Conservation (phyloP, 2,797 vertebrate genomes). For the Xyrichtys novacula region DNA sequence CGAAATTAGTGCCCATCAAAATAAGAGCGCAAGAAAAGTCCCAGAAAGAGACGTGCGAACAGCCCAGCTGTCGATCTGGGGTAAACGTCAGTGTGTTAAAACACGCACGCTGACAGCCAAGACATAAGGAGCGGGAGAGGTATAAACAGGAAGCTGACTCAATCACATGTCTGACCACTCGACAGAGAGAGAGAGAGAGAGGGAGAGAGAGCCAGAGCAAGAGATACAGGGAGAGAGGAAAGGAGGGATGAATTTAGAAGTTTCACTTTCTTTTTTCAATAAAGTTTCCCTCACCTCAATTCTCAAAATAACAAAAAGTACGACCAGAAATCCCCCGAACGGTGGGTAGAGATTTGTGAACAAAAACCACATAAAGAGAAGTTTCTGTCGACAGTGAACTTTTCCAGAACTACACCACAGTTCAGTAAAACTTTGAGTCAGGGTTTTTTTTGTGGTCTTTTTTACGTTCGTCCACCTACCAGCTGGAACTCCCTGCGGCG, state of each 20-base stretch:
- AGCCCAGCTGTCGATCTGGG: slow-evolving; percentile 43
- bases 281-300: background rate
- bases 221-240: slow-evolving; percentile 22
- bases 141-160: slow-evolving; percentile 79
- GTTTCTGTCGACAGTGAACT: background rate
- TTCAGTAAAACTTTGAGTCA: no score
- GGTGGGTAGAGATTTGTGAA: background rate
- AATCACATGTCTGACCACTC: slow-evolving; percentile 71
- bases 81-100: slow-evolving; percentile 50
- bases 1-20: slow-evolving; percentile 1
- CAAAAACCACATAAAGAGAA: background rate
- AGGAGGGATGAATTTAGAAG: slow-evolving; percentile 34
- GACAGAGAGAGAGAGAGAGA: slow-evolving; percentile 3
- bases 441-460: background rate
- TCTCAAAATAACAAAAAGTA: background rate
- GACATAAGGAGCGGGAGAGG: slow-evolving; percentile 56
- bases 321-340: slow-evolving; percentile 1
- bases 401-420: slow-evolving; percentile 2
- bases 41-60: slow-evolving; percentile 1
- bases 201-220: slow-evolving; percentile 2
- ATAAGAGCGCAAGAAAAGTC: slow-evolving; percentile 9
- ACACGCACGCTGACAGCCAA: slow-evolving; percentile 50
- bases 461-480: slow-evolving; percentile 82
- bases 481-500: slow-evolving; percentile 97
- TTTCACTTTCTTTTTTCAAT: slow-evolving; percentile 70